Evolutionary conservation across 1,140 invertebrate species (phyloP).

Genomic region (Homarus americanus): DNA sequence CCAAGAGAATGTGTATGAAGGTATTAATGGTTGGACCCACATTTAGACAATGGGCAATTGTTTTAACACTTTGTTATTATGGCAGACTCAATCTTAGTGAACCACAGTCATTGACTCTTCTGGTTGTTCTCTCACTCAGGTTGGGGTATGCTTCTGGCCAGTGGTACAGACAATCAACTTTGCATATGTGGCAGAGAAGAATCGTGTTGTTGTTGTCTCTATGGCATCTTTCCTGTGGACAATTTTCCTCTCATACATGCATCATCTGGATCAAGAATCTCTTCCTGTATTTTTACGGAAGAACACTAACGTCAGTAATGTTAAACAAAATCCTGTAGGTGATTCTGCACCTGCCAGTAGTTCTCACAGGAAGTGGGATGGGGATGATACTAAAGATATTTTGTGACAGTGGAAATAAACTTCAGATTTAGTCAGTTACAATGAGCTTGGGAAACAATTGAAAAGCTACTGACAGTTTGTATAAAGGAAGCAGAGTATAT

Average conservation of each 20-base stretch:
- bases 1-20: no score
- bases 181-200: conserved; percentile 59
- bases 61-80: no score
- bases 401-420: conserved; percentile 12
- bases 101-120: no score
- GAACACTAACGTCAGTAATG: not conserved
- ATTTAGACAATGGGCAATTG: no score
- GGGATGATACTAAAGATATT: not conserved
- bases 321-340: not conserved
- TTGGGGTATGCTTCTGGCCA: conserved; percentile 57
- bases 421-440: no score
- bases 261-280: conserved; percentile 41
- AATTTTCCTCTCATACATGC: conserved; percentile 65
- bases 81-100: no score
- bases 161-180: conserved; percentile 61
- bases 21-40: no score
- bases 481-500: no score
- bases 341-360: not conserved
- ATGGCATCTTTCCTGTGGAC: conserved; percentile 61
- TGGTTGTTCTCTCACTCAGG: conserved; percentile 5
- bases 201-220: conserved; percentile 60
- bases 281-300: conserved; percentile 31
- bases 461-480: no score
- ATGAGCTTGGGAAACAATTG: no score
- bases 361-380: not conserved